Evolutionary conservation across 2,888 invertebrate species (phyloP), one percentile per base, ranked within the genome.

Genomic region (Leptopterna dolabrata): DNA sequence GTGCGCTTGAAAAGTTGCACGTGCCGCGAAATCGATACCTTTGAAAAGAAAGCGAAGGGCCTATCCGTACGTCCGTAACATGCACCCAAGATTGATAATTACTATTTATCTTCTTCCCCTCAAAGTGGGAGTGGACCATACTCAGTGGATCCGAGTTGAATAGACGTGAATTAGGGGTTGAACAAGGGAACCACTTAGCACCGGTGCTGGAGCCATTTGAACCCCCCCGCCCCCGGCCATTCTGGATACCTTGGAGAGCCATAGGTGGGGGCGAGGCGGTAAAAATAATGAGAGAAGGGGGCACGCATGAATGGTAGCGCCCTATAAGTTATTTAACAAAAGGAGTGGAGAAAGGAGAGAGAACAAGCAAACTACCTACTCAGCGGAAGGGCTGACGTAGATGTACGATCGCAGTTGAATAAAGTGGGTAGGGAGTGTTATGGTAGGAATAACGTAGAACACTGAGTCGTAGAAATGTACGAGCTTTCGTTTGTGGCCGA

Each of bases 251-350:
- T 73, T 19, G 73, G 73, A 36, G 36, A 73, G 36, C 73, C 73
- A 41, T 36, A 73, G 36, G 73, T 36, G 11, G 73, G 73, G 73
- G 16, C 7, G 63, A n/a, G 73, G 19, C 41, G 36, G 73, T 73
- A 73, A 73, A 73, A 73, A 73, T 73, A 73, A 73, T 73, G 73
- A 73, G 73, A 36, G 73, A 73, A 73, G 19, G 73, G 36, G 36
- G 73, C 73, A 73, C 73, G 73, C 73, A 73, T 73, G 73, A 73
- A 73, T 73, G 73, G 73, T 36, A 73, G 73, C 36, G 19, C 36
- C 73, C 73, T 73, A 73, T 73, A 73, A 73, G 73, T 73, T 73
- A 73, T 73, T 73, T 41, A 73, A 73, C 73, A 73, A 73, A 73
- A 73, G 73, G 36, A 30, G 19, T 19, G 19, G 63, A n/a, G n/a